These are phyloP conservation scores for Florisuga fusca DNA, from an alignment of 2,797 vertebrate genomes.

Conservation along the genomic window DNA sequence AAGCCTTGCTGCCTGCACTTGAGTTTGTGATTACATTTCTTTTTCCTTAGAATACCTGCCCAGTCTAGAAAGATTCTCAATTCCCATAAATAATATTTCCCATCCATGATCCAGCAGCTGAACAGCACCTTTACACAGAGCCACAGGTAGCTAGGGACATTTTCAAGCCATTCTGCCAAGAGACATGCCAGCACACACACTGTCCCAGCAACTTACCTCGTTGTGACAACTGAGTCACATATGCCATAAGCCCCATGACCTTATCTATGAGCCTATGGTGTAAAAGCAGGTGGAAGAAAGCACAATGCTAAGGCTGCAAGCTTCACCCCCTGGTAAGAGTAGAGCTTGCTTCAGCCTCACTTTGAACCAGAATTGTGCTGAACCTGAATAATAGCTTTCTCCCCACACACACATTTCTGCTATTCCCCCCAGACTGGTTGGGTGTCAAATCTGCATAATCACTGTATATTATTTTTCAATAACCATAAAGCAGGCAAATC, in stretches of 20 bases:
- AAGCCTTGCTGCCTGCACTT: neutral
- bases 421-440: conserved; percentile 52
- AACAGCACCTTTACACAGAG: neutral
- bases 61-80: neutral
- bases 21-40: neutral
- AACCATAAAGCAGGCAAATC: conserved; percentile 69
- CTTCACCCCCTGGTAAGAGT: neutral
- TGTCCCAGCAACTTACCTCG: neutral
- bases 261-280: neutral
- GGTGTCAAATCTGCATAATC: conserved; percentile 71
- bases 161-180: neutral
- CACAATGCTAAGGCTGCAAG: neutral
- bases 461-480: conserved; percentile 71
- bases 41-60: neutral
- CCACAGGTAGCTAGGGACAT: neutral
- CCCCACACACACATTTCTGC: neutral
- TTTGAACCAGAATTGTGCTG: conserved; percentile 13
- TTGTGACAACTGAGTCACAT: neutral
- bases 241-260: neutral
- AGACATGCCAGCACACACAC: neutral
- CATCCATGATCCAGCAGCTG: neutral
- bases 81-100: neutral
- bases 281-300: neutral
- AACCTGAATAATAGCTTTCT: conserved; percentile 55
- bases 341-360: neutral